Percentiles rank a stretch among this genome's conserved stretches.
Conservation (phyloP, 2,113 vertebrate species). For the Chaenocephalus aceratus region DNA sequence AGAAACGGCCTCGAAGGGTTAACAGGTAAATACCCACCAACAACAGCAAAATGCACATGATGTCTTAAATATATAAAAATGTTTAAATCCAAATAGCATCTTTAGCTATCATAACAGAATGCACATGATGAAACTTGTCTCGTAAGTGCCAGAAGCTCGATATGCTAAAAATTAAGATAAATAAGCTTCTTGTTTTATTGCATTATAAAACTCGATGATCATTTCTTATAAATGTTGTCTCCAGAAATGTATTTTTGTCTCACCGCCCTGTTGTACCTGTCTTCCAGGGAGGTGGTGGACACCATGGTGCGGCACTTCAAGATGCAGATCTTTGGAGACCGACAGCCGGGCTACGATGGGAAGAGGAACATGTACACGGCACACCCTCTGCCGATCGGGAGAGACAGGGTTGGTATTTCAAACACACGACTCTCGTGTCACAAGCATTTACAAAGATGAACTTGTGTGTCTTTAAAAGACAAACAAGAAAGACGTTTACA, state of each 20-base stretch:
- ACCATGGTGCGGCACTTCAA: constrained; percentile 99
- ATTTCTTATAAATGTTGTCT: not conserved
- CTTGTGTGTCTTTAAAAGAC: no score
- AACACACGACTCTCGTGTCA: not conserved
- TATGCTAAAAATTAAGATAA: not conserved
- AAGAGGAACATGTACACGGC: constrained; percentile 99
- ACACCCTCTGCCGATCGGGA: constrained; percentile 94
- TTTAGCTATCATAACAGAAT: not conserved
- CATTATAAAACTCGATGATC: no score
- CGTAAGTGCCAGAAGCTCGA: not conserved
- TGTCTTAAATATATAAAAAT: not conserved
- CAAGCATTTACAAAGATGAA: not conserved
- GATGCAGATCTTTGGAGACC: constrained; percentile 99
- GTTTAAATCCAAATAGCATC: not conserved
- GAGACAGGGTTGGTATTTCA: constrained; percentile 87
- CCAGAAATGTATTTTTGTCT: not conserved
- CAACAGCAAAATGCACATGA: not conserved
- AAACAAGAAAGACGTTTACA: not conserved
- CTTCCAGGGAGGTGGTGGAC: constrained; percentile 94
- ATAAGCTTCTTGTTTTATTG: not conserved
- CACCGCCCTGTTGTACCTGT: not conserved
- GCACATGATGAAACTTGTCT: not conserved
- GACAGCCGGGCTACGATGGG: constrained; percentile 97
- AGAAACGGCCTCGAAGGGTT: constrained; percentile 97
- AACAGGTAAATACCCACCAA: constrained; percentile 88